Evolutionary conservation across 2,113 vertebrate genomes (phyloP).

Genomic region (Hymenochirus boettgeri): DNA sequence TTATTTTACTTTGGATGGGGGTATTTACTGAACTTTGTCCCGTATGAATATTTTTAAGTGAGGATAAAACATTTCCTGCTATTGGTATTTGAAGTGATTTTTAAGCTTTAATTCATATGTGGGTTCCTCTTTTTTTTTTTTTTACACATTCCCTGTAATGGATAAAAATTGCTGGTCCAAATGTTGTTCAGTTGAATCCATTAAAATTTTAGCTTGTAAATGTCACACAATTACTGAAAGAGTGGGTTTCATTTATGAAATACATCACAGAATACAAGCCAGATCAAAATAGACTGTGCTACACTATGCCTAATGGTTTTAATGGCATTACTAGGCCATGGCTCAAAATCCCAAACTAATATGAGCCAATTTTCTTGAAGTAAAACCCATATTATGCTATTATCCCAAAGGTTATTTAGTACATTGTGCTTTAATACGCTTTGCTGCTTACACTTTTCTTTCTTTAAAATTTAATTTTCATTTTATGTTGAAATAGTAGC

Average conservation of each 20-base stretch:
- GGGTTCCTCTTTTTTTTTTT: not conserved
- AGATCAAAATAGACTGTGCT: slow-evolving; percentile 10
- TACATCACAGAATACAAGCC: slow-evolving; percentile 2
- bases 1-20: too few relatives aligned
- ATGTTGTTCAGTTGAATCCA: not conserved
- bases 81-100: too few relatives aligned
- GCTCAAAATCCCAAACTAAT: slow-evolving; percentile 38
- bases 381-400: slow-evolving; percentile 30
- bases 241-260: not conserved
- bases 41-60: too few relatives aligned
- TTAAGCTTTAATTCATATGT: too few relatives aligned
- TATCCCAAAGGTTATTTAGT: slow-evolving; percentile 36
- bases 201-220: slow-evolving; percentile 5
- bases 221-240: slow-evolving; percentile 2
- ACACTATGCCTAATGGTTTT: slow-evolving; percentile 35
- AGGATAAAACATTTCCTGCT: too few relatives aligned
- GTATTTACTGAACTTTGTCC: too few relatives aligned
- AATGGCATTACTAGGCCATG: slow-evolving; percentile 36
- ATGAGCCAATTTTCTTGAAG: slow-evolving; percentile 33
- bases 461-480: slow-evolving; percentile 10
- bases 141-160: slow-evolving; percentile 2
- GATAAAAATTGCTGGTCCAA: not conserved
- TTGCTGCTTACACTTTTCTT: slow-evolving; percentile 15
- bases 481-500: not conserved
- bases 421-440: slow-evolving; percentile 26